Evolutionary conservation across 1,140 invertebrate species (phyloP), one percentile per base, ranked within the genome.

Genomic region (Caerostris darwini): DNA sequence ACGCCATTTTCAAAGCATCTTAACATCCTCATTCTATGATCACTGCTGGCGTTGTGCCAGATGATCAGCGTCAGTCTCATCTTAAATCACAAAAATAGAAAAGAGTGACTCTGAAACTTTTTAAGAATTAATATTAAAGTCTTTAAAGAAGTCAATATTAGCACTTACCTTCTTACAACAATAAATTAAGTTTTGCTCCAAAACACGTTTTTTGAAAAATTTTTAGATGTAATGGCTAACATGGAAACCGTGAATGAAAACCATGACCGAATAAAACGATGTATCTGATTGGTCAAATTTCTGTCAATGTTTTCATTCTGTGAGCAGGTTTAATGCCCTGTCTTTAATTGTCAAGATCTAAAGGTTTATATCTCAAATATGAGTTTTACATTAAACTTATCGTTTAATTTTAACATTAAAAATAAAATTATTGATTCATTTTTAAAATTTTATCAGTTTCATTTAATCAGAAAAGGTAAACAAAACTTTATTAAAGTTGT

Each of bases 181-280:
- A 81, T 81, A 94, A 88, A 87, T 88, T 56, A 82, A 87, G 71
- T 88, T 94, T 94, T 88, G 61, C 57, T 81, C 92, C 92, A 8
- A 94, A 94, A 94, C 92, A 94, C 92, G 92, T 94, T 94, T 94
- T 34, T 94, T 94, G 14, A 94, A 88, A 57, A 86, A 57, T 64
- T 94, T 94, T 69, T 81, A 77, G 34, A 88, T 64, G 85, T 82
- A 94, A 94, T 94, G 92, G 92, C 92, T 94, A 94, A 81, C 92
- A 94, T 94, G 59, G 85, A 94, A 94, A 88, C 92, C 92, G 92
- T 94, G 92, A 94, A 94, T 94, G 92, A 94, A 94, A 94, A 94
- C 92, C 92, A 94, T 94, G 92, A 94, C 92, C 92, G 92, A 94
- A 94, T 94, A 94, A 88, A 88, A 94, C 92, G 92, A 71, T 88